Conservation (phyloP, 2,888 invertebrate species). For the Trilocha varians region DNA sequence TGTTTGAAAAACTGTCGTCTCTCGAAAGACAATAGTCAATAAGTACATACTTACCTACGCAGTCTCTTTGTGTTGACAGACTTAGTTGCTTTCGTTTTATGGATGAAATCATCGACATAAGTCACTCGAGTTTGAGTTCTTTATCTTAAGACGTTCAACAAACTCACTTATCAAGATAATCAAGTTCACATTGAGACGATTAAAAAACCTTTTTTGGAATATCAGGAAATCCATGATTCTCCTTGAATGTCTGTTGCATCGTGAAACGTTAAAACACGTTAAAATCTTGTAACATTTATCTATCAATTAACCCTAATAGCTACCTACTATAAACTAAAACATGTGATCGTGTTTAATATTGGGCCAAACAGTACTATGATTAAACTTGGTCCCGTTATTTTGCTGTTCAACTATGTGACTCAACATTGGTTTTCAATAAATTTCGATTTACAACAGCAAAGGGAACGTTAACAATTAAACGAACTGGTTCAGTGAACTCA, state of each 20-base stretch:
- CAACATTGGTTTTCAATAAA: conserved; percentile 1
- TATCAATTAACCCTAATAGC: conserved; percentile 29
- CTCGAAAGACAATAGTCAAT: conserved; percentile 32
- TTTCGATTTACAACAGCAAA: background rate
- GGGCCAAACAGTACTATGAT: conserved; percentile 10
- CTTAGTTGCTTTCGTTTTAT: conserved; percentile 33
- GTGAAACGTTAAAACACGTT: conserved; percentile 1
- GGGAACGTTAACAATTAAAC: background rate
- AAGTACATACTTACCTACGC: too few species aligned
- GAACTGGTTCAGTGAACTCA: background rate
- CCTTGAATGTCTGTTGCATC: background rate
- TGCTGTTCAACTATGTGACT: background rate
- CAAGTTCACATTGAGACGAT: background rate
- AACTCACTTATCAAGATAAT: too few species aligned
- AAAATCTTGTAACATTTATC: conserved; percentile 23
- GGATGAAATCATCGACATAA: conserved; percentile 33
- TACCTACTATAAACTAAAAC: conserved; percentile 17
- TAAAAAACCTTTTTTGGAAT: background rate
- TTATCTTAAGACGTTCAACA: conserved; percentile 36
- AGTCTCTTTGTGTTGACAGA: conserved; percentile 55
- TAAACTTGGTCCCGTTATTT: conserved; percentile 4
- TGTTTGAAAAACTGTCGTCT: conserved; percentile 20
- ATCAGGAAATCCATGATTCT: background rate
- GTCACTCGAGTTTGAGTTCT: conserved; percentile 35
- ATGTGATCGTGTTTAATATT: conserved; percentile 10